phyloP scores from a whole-genome alignment of 1,140 invertebrate species.

The Polyergus mexicanus region DNA sequence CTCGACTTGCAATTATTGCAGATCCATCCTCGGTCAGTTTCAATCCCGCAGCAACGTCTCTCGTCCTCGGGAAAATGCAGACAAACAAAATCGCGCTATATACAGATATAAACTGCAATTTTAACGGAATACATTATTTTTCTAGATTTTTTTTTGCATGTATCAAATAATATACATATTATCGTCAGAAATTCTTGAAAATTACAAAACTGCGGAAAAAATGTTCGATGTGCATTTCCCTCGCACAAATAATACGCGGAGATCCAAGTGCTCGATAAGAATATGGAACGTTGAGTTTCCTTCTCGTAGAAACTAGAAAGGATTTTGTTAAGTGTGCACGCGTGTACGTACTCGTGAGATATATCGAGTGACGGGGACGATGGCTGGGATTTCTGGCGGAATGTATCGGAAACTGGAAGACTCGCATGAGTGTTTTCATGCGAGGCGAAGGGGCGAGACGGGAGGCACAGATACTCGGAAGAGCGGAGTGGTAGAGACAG shows the following conservation, averaged over 20 bases:
- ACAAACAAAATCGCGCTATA: background rate
- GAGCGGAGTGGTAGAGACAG: constrained; percentile 39
- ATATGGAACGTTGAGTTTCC: constrained; percentile 13
- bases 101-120: background rate
- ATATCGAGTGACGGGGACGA: constrained; percentile 53
- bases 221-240: background rate
- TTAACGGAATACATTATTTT: background rate
- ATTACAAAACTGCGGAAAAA: background rate
- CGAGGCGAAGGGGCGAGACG: constrained; percentile 3
- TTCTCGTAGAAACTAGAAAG: background rate
- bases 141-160: background rate
- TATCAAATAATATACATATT: constrained; percentile 3
- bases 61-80: constrained; percentile 17
- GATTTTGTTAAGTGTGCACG: constrained; percentile 24
- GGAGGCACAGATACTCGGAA: constrained; percentile 55
- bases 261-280: constrained; percentile 16
- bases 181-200: background rate
- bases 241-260: background rate
- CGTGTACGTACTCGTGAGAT: constrained; percentile 39
- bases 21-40: constrained; percentile 60
- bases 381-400: constrained; percentile 72
- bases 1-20: constrained; percentile 74
- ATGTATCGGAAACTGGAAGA: constrained; percentile 78
- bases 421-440: constrained; percentile 60
- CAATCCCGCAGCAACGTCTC: constrained; percentile 27